phyloP scores from a whole-genome alignment of 2,797 vertebrate species.

The Neoniphon sammara region DNA sequence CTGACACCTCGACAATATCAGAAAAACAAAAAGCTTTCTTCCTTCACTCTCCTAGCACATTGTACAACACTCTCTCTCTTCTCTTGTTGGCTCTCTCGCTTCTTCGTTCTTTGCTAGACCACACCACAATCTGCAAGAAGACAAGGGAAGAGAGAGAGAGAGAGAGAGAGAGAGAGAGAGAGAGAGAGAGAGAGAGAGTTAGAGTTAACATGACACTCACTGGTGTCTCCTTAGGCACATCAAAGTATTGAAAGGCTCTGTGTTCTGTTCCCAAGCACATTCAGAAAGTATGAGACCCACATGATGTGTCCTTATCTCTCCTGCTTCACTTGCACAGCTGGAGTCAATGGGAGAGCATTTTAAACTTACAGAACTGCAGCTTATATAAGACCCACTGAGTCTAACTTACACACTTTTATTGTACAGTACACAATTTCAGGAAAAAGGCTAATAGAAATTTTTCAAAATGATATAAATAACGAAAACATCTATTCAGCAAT shows the following conservation, averaged over 20 bases:
- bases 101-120: conserved; percentile 58
- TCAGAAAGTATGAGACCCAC: conserved; percentile 70
- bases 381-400: background rate
- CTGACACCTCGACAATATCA: conserved; percentile 89
- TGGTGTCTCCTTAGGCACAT: conserved; percentile 74
- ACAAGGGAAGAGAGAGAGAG: conserved; percentile 37
- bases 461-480: background rate
- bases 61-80: conserved; percentile 82
- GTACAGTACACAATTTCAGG: background rate
- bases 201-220: conserved; percentile 68
- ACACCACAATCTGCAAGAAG: conserved; percentile 73
- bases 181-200: conserved; percentile 41
- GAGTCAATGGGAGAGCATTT: conserved; percentile 55
- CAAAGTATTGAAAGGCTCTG: conserved; percentile 65
- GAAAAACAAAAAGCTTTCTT: conserved; percentile 86
- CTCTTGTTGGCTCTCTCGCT: conserved; percentile 64
- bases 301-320: conserved; percentile 68
- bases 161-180: conserved; percentile 30
- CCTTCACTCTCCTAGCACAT: conserved; percentile 92
- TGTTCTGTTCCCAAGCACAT: conserved; percentile 71
- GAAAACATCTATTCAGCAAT: background rate
- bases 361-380: conserved; percentile 25
- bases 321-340: conserved; percentile 68
- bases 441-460: background rate
- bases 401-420: background rate